Base-by-base conservation (phyloP, 2,797 vertebrate genomes). In the Siniperca obscura region DNA sequence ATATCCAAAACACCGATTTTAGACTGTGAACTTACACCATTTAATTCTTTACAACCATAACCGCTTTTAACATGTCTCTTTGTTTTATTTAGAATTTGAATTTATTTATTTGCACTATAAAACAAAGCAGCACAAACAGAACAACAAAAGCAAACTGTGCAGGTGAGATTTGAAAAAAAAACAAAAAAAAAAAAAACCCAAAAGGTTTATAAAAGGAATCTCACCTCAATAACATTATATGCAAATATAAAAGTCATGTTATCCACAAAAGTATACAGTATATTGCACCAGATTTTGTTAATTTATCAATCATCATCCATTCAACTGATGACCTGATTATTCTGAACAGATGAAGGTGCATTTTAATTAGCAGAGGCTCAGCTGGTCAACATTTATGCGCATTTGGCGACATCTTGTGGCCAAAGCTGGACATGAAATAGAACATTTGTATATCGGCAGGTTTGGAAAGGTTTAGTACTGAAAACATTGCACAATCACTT, bases 341-440 rank as follows among this genome's bases (percentile, higher is more conserved):
- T 44, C 27, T 0, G 10, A 21, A 7, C 19, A 17, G 42, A 55
- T 30, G 9, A 8, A 57, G 25, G 16, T 48, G 44, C 0, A 3
- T 19, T 4, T 3, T 21, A 46, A 34, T 19, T 0, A 36, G 12
- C 5, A 17, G 8, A 34, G 7, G 13, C 13, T 0, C 71, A 25
- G 57, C 61, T 69, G 61, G 0, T 25, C 16, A 1, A 5, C 38
- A 19, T 60, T 62, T 17, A 13, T 11, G 27, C 0, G 0, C 2
- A 30, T 25, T 3, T 44, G 68, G 30, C 42, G 71, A 42, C 80
- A 87, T 61, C 83, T 69, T 3, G 79, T 78, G 90, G 76, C 1
- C 1, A 5, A 57, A 50, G 1, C 0, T 11, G 17, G 42, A 61
- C 82, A 77, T 0, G 5, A 2, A 9, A 3, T n/a, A 5, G 21